phyloP scores from a whole-genome alignment of 2,797 vertebrate species.

The Emys orbicularis region DNA sequence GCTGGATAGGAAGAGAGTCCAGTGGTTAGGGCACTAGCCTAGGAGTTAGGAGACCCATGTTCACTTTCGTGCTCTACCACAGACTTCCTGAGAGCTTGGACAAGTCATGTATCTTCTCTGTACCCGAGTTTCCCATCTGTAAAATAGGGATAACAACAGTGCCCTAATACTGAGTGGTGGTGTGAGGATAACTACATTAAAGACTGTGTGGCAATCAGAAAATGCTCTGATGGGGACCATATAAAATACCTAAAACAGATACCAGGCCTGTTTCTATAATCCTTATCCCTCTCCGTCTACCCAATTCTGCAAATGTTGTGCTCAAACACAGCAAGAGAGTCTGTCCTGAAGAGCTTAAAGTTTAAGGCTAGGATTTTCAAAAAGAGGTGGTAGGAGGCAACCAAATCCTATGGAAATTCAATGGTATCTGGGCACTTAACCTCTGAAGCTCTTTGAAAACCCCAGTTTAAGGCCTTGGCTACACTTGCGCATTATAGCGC shows the following conservation, averaged over 20 bases:
- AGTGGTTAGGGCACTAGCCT: not conserved
- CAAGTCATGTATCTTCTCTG: too few species aligned
- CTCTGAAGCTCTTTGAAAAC: too few species aligned
- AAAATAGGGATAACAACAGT: too few species aligned
- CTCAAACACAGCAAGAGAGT: too few species aligned
- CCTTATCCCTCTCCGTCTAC: not conserved
- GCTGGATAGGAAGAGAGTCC: not conserved
- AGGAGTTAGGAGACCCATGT: not conserved
- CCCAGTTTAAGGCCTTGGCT: too few species aligned
- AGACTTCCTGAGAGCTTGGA: too few species aligned
- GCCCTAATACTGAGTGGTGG: too few species aligned
- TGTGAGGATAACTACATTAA: too few species aligned
- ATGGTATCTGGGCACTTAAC: not conserved
- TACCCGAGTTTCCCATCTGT: too few species aligned
- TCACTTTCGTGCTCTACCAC: not conserved
- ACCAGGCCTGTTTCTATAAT: not conserved
- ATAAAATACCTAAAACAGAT: not conserved
- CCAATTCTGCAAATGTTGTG: not conserved
- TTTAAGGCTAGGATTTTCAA: not conserved
- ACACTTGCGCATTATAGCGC: too few species aligned
- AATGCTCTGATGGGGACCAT: not conserved
- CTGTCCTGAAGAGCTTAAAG: not conserved
- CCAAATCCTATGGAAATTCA: too few species aligned
- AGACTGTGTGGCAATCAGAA: not conserved
- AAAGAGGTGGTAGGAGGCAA: too few species aligned